These are phyloP conservation scores for Fragum sueziense DNA, from an alignment of 2,888 invertebrate species.

Conservation along the genomic window DNA sequence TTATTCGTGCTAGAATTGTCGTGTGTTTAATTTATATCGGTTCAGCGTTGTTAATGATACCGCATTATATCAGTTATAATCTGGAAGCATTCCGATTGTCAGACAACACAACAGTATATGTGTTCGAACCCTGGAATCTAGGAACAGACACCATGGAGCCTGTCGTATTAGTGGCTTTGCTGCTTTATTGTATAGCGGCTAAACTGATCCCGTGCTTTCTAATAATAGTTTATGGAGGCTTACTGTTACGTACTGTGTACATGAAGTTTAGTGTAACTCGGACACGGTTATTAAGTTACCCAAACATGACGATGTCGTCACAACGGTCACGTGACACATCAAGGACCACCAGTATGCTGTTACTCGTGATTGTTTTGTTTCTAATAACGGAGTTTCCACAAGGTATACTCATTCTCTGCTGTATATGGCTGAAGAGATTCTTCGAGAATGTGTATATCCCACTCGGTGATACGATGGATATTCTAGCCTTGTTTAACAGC, in stretches of 20 bases:
- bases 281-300: slow-evolving; percentile 48
- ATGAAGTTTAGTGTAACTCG: slow-evolving; percentile 60
- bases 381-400: slow-evolving; percentile 95
- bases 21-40: slow-evolving; percentile 92
- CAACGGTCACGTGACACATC: slow-evolving; percentile 81
- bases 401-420: slow-evolving; percentile 88
- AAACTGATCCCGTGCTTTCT: slow-evolving; percentile 95
- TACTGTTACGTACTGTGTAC: slow-evolving; percentile 77
- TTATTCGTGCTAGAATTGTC: slow-evolving; percentile 87
- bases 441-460: slow-evolving; percentile 85
- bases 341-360: slow-evolving; percentile 93
- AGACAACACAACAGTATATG: slow-evolving; percentile 60
- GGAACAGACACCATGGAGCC: slow-evolving; percentile 64
- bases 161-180: slow-evolving; percentile 86
- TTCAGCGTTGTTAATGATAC: slow-evolving; percentile 91
- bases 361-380: slow-evolving; percentile 92
- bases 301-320: not conserved
- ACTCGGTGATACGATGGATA: slow-evolving; percentile 91
- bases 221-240: slow-evolving; percentile 87
- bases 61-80: slow-evolving; percentile 91
- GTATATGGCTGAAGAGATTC: slow-evolving; percentile 88
- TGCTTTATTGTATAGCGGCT: slow-evolving; percentile 95
- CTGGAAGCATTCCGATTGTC: slow-evolving; percentile 81
- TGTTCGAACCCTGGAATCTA: slow-evolving; percentile 66
- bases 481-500: slow-evolving; percentile 93